A percentile compares a stretch with the other conserved stretches of the same genome.
These are phyloP conservation scores for Ceratina japonica DNA, from an alignment of 1,140 invertebrate species.

Conservation along the genomic window DNA sequence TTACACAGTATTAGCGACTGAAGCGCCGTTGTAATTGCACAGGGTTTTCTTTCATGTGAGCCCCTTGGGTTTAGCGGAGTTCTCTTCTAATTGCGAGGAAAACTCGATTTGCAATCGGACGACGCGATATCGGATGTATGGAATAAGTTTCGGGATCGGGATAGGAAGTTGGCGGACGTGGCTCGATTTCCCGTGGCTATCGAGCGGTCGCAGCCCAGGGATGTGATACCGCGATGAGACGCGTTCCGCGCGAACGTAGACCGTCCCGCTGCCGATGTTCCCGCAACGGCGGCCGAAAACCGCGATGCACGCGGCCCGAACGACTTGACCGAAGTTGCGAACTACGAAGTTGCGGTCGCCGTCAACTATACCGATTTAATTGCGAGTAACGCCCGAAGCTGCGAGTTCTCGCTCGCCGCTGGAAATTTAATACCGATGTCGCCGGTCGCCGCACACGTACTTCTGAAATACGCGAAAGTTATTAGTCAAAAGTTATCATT, in stretches of 20 bases:
- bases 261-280: not conserved
- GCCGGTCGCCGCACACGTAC: too few species aligned
- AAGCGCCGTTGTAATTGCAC: not conserved
- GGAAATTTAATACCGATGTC: conserved; percentile 54
- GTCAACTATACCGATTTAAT: conserved; percentile 56
- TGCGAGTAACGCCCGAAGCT: conserved; percentile 46
- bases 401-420: not conserved
- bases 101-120: too few species aligned
- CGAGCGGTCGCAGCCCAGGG: not conserved
- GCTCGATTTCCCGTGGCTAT: conserved; percentile 31
- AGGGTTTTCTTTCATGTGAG: too few species aligned
- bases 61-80: too few species aligned
- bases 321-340: conserved; percentile 64
- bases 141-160: conserved; percentile 26
- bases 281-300: conserved; percentile 29
- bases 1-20: not conserved
- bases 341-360: conserved; percentile 52
- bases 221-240: not conserved
- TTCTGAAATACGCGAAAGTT: too few species aligned
- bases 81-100: not conserved
- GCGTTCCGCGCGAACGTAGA: conserved; percentile 20
- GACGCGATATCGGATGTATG: not conserved
- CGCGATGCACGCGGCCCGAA: conserved; percentile 30
- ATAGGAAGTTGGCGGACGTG: conserved; percentile 20
- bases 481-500: too few species aligned